Base-by-base conservation (phyloP, 2,888 invertebrate species). In the Patella caerulea region DNA sequence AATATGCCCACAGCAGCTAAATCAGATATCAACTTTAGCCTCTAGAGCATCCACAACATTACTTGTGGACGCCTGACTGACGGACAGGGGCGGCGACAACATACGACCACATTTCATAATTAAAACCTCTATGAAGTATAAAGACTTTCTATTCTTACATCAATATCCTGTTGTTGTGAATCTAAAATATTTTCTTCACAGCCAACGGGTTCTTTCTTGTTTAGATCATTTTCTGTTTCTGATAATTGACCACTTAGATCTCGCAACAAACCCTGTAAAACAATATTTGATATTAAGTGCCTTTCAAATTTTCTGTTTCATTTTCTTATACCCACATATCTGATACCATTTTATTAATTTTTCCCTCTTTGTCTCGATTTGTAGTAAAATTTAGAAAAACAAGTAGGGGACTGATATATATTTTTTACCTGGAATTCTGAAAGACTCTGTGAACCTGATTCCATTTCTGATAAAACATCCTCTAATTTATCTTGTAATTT, bases 181-280 rank as follows among this genome's bases (percentile, higher is more conserved):
- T 95, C 94, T 0, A 98, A 95, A 0, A 95, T 94, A 90, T 96
- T 96, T 71, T 97, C 94, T 90, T 98, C 98, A 24, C 98, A 94
- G 0, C 95, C 97, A 0, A 97, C 95, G 0, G 98, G 95, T 88
- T 95, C 95, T 94, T 98, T 95, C 56, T 94, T 93, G 87, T 97
- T 96, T 59, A 98, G 92, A 84, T 97, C 96, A 77, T 94, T 94
- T 89, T 98, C 98, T 75, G 98, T 92, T 76, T 94, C 94, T 0
- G 95, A 94, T 3, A 98, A 92, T 89, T 97, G 95, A 82, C 95
- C 94, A 29, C 94, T 94, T 1, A 97, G 93, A 69, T 92, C 93
- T 92, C 97, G 97, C 17, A 97, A 95, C 92, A 96, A 95, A 82
- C 97, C 96, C 94, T 91, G 82, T 11, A 85, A 83, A 7, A 9